A percentile compares a stretch with the other conserved stretches of the same genome.
Conservation (phyloP, 1,140 invertebrate genomes). For the Rhynchophorus ferrugineus region DNA sequence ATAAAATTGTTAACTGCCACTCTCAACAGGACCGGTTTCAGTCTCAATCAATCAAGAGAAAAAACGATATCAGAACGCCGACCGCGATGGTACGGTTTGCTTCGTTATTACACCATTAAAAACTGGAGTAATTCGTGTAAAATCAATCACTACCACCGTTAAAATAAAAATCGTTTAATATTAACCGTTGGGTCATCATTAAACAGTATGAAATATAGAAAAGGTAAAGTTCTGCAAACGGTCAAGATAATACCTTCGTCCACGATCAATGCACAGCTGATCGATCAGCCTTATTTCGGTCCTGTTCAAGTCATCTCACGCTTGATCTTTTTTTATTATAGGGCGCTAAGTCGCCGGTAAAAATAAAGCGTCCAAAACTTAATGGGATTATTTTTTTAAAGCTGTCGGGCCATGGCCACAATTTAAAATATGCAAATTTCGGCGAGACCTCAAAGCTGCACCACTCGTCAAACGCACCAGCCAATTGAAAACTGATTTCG, state of each 20-base stretch:
- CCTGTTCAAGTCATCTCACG: neutral
- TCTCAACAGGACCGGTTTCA: neutral
- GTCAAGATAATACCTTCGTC: too few species aligned
- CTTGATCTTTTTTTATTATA: neutral
- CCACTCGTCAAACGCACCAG: neutral
- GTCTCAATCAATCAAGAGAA: too few species aligned
- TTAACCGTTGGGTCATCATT: too few species aligned
- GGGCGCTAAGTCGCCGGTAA: neutral
- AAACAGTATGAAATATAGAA: too few species aligned
- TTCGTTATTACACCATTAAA: too few species aligned
- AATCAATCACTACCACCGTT: too few species aligned
- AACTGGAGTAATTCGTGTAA: too few species aligned
- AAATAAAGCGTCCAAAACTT: neutral
- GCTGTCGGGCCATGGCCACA: neutral
- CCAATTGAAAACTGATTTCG: neutral
- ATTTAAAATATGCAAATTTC: neutral
- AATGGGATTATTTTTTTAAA: neutral
- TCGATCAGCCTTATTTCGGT: neutral
- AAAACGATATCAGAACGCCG: too few species aligned
- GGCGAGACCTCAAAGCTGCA: neutral
- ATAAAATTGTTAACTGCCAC: constrained; percentile 24
- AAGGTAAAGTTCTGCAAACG: too few species aligned
- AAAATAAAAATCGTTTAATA: too few species aligned
- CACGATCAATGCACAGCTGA: too few species aligned
- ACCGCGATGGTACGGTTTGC: too few species aligned